Evolutionary conservation across 2,113 vertebrate genomes (phyloP), one percentile per base, ranked within the genome.

Genomic region (Gracilinanus agilis): DNA sequence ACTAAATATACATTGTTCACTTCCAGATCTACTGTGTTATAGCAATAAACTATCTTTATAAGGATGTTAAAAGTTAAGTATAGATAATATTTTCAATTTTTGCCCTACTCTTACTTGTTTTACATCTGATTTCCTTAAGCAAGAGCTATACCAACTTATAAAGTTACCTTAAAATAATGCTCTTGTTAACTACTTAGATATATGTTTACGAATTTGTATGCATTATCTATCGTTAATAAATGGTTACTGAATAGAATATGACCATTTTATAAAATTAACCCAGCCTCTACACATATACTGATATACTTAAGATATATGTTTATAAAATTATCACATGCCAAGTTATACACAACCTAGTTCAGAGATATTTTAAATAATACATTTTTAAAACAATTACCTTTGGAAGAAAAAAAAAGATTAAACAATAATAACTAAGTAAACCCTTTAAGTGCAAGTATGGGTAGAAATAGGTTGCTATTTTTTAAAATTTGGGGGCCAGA

Each of bases 81-180:
- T 0, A 58, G 83, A 67, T 19, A 54, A 25, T 16, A 75, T 49
- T 56, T 44, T 75, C 75, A 16, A 58, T 53, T 55, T 90, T 93
- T 24, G 53, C 53, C 13, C 89, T 88, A 90, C 53, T 88, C 53
- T n/a, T 88, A n/a, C 54, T 93, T 88, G 90, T 55, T 94, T 90
- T 95, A 92, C 49, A 55, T 0, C 67, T 75, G 16, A 40, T 75
- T 75, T 75, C 34, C n/a, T 40, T 83, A 40, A 83, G 7, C 23
- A 83, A 83, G 40, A 83, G n/a, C 5, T 75, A 40, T 40, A 40
- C 1, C 13, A 83, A 83, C 67, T 83, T 83, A 83, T 23, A 9
- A 83, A 83, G n/a, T 83, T 40, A 23, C n/a, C 16, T 40, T 83
- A 83, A 40, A 40, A 83, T 23, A 21, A 40, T 83, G n/a, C 40